Conservation (phyloP, 1,140 invertebrate genomes). For the Trachelipus rathkii region DNA sequence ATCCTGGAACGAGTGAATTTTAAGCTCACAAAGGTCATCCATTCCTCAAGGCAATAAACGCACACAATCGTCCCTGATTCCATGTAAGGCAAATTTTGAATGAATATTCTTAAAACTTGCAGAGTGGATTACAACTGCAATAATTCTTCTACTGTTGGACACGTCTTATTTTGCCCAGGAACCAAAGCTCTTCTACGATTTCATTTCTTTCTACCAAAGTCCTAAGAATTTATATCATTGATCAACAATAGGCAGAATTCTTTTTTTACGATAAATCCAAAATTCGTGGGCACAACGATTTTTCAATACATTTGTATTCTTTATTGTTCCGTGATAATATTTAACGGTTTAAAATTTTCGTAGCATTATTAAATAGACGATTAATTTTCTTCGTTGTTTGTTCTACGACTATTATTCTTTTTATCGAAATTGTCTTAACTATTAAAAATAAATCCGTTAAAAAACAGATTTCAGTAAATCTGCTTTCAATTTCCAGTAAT, state of each 20-base stretch:
- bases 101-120: background rate
- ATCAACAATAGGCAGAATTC: background rate
- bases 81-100: background rate
- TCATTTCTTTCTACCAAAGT: background rate
- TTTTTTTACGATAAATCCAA: background rate
- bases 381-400: background rate
- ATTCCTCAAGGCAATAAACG: background rate
- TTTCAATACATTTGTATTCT: too few species aligned
- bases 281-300: background rate
- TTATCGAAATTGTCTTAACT: background rate
- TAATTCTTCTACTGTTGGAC: background rate
- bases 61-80: background rate
- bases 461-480: background rate
- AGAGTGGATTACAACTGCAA: background rate
- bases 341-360: too few species aligned
- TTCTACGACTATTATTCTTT: background rate
- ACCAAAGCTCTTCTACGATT: background rate
- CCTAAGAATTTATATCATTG: background rate
- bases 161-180: background rate
- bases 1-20: background rate
- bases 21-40: background rate
- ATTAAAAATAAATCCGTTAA: background rate
- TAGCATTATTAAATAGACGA: too few species aligned
- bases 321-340: too few species aligned
- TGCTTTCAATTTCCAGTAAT: background rate